phyloP scores from a whole-genome alignment of 2,797 vertebrate genomes.

The Trachurus trachurus region DNA sequence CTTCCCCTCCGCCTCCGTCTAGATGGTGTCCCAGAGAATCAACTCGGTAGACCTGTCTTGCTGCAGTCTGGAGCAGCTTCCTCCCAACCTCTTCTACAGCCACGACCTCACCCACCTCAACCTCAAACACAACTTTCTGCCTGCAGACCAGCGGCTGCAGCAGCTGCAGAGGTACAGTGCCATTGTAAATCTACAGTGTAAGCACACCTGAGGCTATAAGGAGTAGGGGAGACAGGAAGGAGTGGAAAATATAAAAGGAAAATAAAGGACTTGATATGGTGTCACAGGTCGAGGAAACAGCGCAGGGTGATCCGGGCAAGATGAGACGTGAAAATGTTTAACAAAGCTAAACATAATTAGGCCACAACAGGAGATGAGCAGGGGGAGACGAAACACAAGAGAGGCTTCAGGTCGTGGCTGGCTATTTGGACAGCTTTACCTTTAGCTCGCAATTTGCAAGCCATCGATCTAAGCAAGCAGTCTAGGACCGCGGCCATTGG shows the following conservation, averaged over 20 bases:
- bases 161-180: slow-evolving; percentile 93
- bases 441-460: slow-evolving; percentile 53
- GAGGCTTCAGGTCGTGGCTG: slow-evolving; percentile 60
- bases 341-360: slow-evolving; percentile 35
- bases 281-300: slow-evolving; percentile 2
- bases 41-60: slow-evolving; percentile 98
- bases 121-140: slow-evolving; percentile 97
- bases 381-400: slow-evolving; percentile 14
- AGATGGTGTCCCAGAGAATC: slow-evolving; percentile 98
- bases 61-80: slow-evolving; percentile 96
- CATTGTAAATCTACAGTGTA: slow-evolving; percentile 18
- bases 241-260: not conserved
- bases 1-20: slow-evolving; percentile 33
- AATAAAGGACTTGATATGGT: slow-evolving; percentile 3
- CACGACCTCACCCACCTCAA: slow-evolving; percentile 99
- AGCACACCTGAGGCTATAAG: slow-evolving; percentile 41
- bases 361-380: slow-evolving; percentile 26
- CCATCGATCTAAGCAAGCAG: slow-evolving; percentile 52
- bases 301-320: slow-evolving; percentile 28
- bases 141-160: slow-evolving; percentile 87
- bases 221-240: slow-evolving; percentile 1
- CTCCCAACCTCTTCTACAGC: slow-evolving; percentile 96
- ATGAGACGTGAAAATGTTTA: slow-evolving; percentile 50
- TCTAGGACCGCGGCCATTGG: slow-evolving; percentile 65
- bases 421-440: slow-evolving; percentile 52